A percentile compares a stretch with the other conserved stretches of the same genome.
phyloP scores from a whole-genome alignment of 2,113 vertebrate genomes.

The Tautogolabrus adspersus region DNA sequence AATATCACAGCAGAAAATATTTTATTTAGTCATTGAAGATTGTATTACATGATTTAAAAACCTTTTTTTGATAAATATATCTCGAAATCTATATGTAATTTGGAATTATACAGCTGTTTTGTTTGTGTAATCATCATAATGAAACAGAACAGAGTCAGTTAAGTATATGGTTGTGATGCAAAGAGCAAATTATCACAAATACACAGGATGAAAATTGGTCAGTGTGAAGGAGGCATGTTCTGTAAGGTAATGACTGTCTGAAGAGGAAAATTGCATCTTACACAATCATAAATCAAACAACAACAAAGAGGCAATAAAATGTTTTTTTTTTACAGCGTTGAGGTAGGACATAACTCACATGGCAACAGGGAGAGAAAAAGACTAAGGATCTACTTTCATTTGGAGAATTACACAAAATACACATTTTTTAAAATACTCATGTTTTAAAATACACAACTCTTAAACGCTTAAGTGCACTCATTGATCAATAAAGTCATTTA shows the following conservation, averaged over 20 bases:
- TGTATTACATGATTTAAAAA: slow-evolving; percentile 30
- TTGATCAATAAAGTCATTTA: slow-evolving; percentile 47
- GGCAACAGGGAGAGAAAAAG: slow-evolving; percentile 1
- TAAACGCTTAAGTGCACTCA: slow-evolving; percentile 27
- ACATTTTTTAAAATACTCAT: slow-evolving; percentile 55
- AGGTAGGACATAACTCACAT: slow-evolving; percentile 67
- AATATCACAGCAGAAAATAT: slow-evolving; percentile 60
- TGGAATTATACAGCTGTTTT: slow-evolving; percentile 16
- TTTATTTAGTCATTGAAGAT: slow-evolving; percentile 56
- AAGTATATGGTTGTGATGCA: slow-evolving; percentile 2
- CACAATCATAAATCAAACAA: slow-evolving; percentile 32
- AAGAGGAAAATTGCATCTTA: slow-evolving; percentile 36
- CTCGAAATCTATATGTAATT: slow-evolving; percentile 22
- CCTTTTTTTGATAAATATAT: slow-evolving; percentile 38
- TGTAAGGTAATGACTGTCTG: neutral
- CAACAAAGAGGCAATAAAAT: neutral
- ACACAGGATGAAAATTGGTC: slow-evolving; percentile 5
- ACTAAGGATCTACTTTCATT: slow-evolving; percentile 8
- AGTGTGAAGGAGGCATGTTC: slow-evolving; percentile 2
- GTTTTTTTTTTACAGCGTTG: slow-evolving; percentile 48
- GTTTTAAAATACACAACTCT: neutral
- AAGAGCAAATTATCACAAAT: slow-evolving; percentile 13
- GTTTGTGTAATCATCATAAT: neutral
- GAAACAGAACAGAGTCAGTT: slow-evolving; percentile 16
- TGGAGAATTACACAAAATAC: slow-evolving; percentile 15